phyloP scores from a whole-genome alignment of 37 sponge, comb jelly and placozoan genomes.

The Tethya wilhelma region DNA sequence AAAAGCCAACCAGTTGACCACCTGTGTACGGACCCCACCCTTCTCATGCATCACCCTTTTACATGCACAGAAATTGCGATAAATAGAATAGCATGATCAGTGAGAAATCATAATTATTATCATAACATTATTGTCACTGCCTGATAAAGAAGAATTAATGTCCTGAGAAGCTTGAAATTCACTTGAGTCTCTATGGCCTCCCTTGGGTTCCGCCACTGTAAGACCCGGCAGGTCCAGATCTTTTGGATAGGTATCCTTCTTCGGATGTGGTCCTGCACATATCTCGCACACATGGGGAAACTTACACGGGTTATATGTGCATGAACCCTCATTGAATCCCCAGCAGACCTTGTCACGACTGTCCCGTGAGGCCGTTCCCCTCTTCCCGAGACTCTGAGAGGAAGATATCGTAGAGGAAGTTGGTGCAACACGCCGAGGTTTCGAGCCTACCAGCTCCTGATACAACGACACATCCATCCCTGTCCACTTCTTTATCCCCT shows the following conservation, averaged over 20 bases:
- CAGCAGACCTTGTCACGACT: neutral
- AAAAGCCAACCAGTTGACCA: neutral
- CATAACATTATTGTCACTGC: too few relatives aligned
- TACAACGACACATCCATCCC: neutral
- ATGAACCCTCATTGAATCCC: neutral
- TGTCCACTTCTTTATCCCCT: neutral
- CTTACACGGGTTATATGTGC: neutral
- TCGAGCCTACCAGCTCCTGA: neutral
- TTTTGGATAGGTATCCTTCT: neutral
- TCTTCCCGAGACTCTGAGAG: too few relatives aligned
- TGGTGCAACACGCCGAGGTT: neutral
- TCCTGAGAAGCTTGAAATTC: too few relatives aligned
- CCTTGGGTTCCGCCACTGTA: neutral
- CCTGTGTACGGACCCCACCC: neutral
- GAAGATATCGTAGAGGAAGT: neutral
- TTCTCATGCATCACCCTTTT: too few relatives aligned
- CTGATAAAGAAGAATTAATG: too few relatives aligned
- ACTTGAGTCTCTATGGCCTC: too few relatives aligned
- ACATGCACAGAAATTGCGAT: too few relatives aligned
- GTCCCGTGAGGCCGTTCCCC: too few relatives aligned
- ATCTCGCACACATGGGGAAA: constrained; percentile 8
- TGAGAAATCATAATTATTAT: neutral
- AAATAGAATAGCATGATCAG: neutral
- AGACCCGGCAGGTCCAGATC: neutral
- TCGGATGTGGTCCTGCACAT: constrained; percentile 1